Evolutionary conservation across 2,888 invertebrate genomes (phyloP).

Genomic region (Sarcophaga rosellei): DNA sequence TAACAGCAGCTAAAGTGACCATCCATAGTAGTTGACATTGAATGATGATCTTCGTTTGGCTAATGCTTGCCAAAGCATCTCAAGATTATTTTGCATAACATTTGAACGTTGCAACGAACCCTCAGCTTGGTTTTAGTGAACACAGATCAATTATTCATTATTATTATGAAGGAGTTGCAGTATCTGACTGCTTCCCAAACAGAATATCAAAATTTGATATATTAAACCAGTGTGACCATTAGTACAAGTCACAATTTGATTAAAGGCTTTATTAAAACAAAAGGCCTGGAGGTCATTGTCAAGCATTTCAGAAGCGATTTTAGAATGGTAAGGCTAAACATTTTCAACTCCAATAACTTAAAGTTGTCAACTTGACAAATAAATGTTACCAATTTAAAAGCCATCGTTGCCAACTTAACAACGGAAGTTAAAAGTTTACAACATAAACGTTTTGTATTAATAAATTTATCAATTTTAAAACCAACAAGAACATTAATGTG

Average conservation of each 20-base stretch:
- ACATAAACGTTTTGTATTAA: too few relatives aligned
- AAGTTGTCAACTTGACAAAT: too few relatives aligned
- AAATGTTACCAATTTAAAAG: too few relatives aligned
- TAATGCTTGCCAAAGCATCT: slow-evolving; percentile 30
- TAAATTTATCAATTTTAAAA: too few relatives aligned
- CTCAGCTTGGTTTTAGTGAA: slow-evolving; percentile 16
- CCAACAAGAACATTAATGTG: too few relatives aligned
- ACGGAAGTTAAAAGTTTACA: too few relatives aligned
- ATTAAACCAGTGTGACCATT: slow-evolving; percentile 21
- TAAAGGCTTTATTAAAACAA: slow-evolving; percentile 8
- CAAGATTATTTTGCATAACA: slow-evolving; percentile 54
- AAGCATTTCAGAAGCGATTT: too few relatives aligned
- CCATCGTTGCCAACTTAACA: too few relatives aligned
- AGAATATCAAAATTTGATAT: not conserved
- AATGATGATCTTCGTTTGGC: slow-evolving; percentile 41
- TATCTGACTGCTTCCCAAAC: not conserved
- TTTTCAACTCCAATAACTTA: too few relatives aligned
- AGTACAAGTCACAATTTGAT: slow-evolving; percentile 9
- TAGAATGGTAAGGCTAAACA: too few relatives aligned
- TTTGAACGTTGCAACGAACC: slow-evolving; percentile 33
- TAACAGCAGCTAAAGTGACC: not conserved
- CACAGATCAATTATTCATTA: slow-evolving; percentile 53
- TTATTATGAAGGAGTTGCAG: not conserved
- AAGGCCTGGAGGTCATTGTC: slow-evolving; percentile 8
- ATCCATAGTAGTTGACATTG: not conserved